phyloP scores from a whole-genome alignment of 2,113 vertebrate genomes.

The Hemiprocne comata region DNA sequence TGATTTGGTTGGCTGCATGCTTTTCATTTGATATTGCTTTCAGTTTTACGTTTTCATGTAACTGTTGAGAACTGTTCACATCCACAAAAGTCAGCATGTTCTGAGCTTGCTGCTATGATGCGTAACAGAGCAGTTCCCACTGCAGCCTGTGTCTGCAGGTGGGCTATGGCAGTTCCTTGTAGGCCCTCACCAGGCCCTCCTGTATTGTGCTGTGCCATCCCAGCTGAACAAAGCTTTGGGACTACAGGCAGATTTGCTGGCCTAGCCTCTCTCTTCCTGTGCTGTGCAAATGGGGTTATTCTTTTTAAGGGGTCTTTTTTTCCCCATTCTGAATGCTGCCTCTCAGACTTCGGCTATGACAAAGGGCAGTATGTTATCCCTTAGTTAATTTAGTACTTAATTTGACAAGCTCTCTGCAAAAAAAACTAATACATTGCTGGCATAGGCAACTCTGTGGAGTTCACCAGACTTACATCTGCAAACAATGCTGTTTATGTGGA shows the following conservation, averaged over 20 bases:
- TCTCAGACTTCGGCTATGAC: background rate
- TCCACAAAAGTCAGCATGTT: conserved; percentile 23
- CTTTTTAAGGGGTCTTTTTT: background rate
- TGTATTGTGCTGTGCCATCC: background rate
- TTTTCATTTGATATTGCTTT: conserved; percentile 20
- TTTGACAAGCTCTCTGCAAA: background rate
- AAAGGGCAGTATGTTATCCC: background rate
- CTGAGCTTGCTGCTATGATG: background rate
- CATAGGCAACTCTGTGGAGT: background rate
- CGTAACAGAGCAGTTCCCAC: background rate
- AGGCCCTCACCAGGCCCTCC: background rate
- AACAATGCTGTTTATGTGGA: background rate
- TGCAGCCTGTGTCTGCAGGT: conserved; percentile 27
- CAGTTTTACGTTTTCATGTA: background rate
- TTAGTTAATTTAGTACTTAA: background rate
- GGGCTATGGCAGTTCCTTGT: background rate
- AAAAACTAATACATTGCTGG: background rate
- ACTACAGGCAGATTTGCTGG: background rate
- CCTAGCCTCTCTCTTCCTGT: background rate
- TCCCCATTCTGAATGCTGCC: background rate
- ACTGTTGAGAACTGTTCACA: background rate
- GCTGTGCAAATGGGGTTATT: background rate
- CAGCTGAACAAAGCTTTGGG: background rate
- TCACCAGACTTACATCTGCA: background rate
- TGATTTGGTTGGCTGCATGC: conserved; percentile 57